Evolutionary conservation across 2,113 vertebrate species (phyloP).

Genomic region (Pycnonotus jocosus): DNA sequence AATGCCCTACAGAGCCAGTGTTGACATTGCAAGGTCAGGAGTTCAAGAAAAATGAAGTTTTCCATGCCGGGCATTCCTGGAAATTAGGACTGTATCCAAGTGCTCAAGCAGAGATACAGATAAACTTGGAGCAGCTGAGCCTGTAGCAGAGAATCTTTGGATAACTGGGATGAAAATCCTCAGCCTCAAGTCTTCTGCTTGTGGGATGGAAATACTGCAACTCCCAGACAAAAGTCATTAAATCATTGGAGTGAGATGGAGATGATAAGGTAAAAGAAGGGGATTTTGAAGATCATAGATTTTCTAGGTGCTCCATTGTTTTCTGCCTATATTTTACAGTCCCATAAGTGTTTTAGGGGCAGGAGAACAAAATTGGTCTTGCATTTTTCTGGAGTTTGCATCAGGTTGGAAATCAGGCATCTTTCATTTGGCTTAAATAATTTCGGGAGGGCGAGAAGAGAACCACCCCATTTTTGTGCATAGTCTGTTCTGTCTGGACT

Average conservation of each 20-base stretch:
- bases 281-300: neutral
- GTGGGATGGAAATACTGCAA: neutral
- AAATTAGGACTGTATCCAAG: neutral
- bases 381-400: neutral
- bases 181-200: too few relatives aligned
- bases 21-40: neutral
- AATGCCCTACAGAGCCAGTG: neutral
- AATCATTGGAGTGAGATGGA: neutral
- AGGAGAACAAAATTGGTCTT: conserved; percentile 14
- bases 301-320: neutral
- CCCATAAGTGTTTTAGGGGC: neutral
- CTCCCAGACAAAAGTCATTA: neutral
- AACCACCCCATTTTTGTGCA: conserved; percentile 7
- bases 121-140: neutral
- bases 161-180: neutral
- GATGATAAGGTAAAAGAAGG: neutral
- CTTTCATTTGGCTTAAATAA: conserved; percentile 22
- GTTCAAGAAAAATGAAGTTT: neutral
- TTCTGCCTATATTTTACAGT: neutral
- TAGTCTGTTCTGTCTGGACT: neutral
- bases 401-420: neutral
- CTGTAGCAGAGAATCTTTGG: neutral
- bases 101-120: neutral
- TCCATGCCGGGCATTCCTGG: neutral
- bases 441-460: neutral